These are phyloP conservation scores for Ochotona curzoniae DNA, from an alignment of 2,113 vertebrate species.

Conservation along the genomic window DNA sequence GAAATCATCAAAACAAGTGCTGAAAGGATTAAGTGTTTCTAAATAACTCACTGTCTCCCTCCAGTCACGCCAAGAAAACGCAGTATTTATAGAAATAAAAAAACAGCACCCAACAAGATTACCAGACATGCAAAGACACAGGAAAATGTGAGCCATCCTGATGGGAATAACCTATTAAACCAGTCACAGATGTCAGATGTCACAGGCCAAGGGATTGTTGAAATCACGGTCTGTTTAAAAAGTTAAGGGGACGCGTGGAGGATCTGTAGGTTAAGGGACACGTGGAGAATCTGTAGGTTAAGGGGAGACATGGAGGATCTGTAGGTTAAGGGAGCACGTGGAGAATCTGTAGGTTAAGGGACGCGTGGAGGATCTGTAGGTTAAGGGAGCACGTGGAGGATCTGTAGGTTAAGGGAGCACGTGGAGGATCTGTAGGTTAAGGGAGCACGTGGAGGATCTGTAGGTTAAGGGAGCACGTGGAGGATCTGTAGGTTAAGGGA, in stretches of 20 bases:
- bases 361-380: too few relatives aligned
- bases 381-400: too few relatives aligned
- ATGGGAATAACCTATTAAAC: neutral
- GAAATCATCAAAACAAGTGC: slow-evolving; percentile 49
- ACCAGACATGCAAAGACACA: neutral
- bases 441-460: too few relatives aligned
- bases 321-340: too few relatives aligned
- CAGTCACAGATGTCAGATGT: neutral
- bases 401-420: neutral
- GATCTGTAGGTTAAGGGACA: too few relatives aligned
- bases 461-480: neutral
- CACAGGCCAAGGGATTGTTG: neutral
- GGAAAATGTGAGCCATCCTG: neutral
- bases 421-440: too few relatives aligned
- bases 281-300: neutral
- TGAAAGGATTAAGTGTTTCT: slow-evolving; percentile 7
- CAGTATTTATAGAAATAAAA: slow-evolving; percentile 41
- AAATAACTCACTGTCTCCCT: slow-evolving; percentile 12
- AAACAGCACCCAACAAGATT: neutral
- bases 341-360: too few relatives aligned
- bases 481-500: too few relatives aligned
- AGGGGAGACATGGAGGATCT: neutral
- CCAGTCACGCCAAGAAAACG: slow-evolving; percentile 4
- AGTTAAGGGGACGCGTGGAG: neutral
- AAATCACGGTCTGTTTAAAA: neutral